Evolutionary conservation across 2,888 invertebrate species (phyloP), one percentile per base, ranked within the genome.

Genomic region (Callyntrura sp.): DNA sequence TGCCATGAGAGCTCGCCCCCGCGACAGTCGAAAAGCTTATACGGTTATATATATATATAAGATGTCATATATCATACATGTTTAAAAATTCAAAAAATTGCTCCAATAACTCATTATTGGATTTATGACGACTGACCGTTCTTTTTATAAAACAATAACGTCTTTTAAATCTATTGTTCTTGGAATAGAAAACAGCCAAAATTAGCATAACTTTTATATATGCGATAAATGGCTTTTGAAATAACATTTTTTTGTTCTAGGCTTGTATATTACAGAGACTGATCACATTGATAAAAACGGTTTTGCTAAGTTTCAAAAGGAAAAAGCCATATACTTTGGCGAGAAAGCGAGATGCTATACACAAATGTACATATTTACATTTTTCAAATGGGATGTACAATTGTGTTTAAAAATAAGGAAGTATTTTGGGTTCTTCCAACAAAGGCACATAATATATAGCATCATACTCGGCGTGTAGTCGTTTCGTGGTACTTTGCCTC

Each of bases 401-500:
- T 14, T 23, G 17, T 6, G 14, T 70, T 28, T 43, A 70, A 70
- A 51, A 70, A 70, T 70, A 70, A 28, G 70, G 17, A 43, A 70
- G 43, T 65, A 28, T 65, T 35, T 35, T 14, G 14, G 65, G 28
- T 28, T 65, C 28, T 65, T 70, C 70, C 70, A 70, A 70, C 17
- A 35, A 70, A 70, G 70, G 70, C 43, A 70, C 65, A 25, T 51
- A 51, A 70, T 28, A 25, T 51, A 51, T 28, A 79, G 57, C 79
- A 79, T 57, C 79, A 14, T n/a, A n/a, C n/a, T n/a, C n/a, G n/a
- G n/a, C n/a, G 65, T 5, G 28, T 28, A 65, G 28, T 65, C 28
- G 25, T 65, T 51, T 25, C 35, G 11, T 65, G 23, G 82, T 65
- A 65, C 48, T 45, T 62, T 65, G 82, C 82, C 68, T 83, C 68